A percentile compares a stretch with the other conserved stretches of the same genome.
phyloP scores from a whole-genome alignment of 1,140 invertebrate species.

The Bombus terrestris region DNA sequence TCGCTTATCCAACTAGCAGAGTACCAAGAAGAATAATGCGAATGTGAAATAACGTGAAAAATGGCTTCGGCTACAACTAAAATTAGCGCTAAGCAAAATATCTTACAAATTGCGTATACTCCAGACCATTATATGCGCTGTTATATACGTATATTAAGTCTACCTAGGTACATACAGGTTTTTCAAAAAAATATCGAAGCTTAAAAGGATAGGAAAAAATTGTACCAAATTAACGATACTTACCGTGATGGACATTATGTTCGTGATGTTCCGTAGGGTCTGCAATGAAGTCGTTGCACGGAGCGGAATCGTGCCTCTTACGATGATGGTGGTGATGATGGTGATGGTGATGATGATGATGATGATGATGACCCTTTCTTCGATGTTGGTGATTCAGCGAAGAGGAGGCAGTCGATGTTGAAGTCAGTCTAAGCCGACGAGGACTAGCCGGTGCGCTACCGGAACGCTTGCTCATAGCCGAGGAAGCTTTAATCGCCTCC shows the following conservation, averaged over 20 bases:
- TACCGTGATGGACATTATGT: conserved; percentile 70
- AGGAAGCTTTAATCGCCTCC: conserved; percentile 78
- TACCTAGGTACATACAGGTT: neutral
- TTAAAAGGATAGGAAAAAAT: neutral
- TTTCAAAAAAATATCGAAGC: neutral
- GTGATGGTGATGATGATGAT: conserved; percentile 57
- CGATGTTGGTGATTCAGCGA: conserved; percentile 73
- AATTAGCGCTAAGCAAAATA: neutral
- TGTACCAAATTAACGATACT: neutral
- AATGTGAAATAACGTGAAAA: neutral
- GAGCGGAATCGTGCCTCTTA: conserved; percentile 77
- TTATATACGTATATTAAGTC: no score
- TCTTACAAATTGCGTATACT: neutral
- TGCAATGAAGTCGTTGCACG: conserved; percentile 73
- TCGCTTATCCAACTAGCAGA: neutral
- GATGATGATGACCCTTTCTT: conserved; percentile 57
- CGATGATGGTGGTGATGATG: conserved; percentile 67
- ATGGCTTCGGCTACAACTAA: neutral
- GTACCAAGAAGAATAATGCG: neutral
- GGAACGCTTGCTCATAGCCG: conserved; percentile 69
- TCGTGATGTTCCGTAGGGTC: conserved; percentile 62
- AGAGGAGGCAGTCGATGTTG: conserved; percentile 79
- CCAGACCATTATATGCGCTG: neutral
- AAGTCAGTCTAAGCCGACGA: conserved; percentile 75
- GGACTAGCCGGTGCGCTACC: conserved; percentile 77